phyloP scores from a whole-genome alignment of 2,888 invertebrate genomes.

The Polydrusus tereticollis region DNA sequence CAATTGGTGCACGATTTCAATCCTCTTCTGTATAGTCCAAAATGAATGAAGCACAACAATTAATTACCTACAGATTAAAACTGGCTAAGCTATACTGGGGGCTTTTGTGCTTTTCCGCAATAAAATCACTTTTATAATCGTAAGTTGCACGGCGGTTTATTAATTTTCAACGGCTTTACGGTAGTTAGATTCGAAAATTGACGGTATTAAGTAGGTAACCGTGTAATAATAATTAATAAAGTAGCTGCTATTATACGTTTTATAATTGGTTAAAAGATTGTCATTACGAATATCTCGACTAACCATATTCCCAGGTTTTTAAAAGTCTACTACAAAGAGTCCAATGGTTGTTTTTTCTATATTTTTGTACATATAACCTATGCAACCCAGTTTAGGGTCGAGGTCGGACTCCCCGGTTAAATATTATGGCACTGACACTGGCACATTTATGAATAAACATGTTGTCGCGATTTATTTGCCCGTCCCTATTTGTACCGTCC shows the following conservation, averaged over 20 bases:
- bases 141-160: not conserved
- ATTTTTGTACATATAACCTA: no score
- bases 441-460: conserved; percentile 63
- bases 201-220: not conserved
- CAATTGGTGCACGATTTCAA: no score
- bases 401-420: not conserved
- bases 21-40: no score
- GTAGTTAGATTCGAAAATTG: not conserved
- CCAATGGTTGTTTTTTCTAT: no score
- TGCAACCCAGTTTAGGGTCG: no score
- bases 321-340: no score
- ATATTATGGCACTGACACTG: conserved; percentile 11
- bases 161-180: not conserved
- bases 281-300: no score
- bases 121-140: not conserved
- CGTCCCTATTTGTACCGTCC: conserved; percentile 12
- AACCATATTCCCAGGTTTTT: no score
- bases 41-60: no score
- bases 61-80: not conserved
- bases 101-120: not conserved
- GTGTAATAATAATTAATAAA: not conserved
- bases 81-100: not conserved
- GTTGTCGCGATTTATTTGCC: conserved; percentile 50
- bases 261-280: not conserved
- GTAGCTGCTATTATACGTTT: not conserved